Evolutionary conservation across 2,888 invertebrate genomes (phyloP), one percentile per base, ranked within the genome.

Genomic region (Chironomus riparius): DNA sequence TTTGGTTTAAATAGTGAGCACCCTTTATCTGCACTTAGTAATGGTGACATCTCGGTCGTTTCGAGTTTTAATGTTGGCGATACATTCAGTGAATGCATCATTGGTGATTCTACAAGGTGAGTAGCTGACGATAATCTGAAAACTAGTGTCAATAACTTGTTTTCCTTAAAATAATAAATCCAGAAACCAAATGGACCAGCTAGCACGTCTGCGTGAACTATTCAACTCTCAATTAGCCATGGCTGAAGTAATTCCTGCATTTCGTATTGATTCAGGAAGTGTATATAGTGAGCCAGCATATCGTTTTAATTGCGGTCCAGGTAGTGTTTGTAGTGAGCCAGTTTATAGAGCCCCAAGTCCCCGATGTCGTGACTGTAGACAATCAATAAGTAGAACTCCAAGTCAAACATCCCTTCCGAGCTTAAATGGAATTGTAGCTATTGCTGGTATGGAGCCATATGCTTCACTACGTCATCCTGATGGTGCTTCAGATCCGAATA

Each of bases 401-500:
- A 84, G 84, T 76, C 84, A 84, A 77, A 83, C 83, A 69, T 84
- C 84, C 18, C 78, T 84, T 78, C 84, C 84, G 73, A 92, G 81
- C 88, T 88, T 81, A 87, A 92, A 83, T 86, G 91, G 83, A 87
- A 91, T 84, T 84, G 88, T 82, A 87, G 87, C 81, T 86, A 88
- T 83, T 80, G 88, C 81, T 81, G 87, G 80, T 79, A 86, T 83
- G 86, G 86, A 83, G 78, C 86, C 89, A 78, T 88, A 89, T 81
- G 92, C 93, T 48, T 90, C 91, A 77, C 83, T 95, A 74, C 87
- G 94, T 78, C 93, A 94, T 85, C 95, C 95, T 4, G 96, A 96
- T 80, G 95, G 95, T 69, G 95, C 96, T 72, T 96, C 95, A 24
- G 95, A 96, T 86, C 95, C 95, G 18, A 94, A 95, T 85, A 86